Evolutionary conservation across 2,888 invertebrate species (phyloP).

Genomic region (Cybosia mesomella): DNA sequence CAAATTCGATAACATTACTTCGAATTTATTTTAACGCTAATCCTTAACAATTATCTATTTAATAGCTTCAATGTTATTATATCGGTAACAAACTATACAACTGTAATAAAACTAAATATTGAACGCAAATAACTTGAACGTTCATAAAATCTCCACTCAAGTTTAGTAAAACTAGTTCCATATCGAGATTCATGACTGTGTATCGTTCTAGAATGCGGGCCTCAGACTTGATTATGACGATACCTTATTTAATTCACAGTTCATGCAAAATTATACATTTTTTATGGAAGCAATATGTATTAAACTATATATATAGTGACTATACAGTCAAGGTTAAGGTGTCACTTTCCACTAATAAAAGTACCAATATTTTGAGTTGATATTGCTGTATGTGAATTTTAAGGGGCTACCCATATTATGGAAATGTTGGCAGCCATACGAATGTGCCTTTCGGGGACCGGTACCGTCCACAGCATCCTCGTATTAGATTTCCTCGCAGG

Average conservation of each 20-base stretch:
- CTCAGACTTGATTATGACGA: no score
- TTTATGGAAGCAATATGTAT: no score
- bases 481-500: slow-evolving; percentile 5
- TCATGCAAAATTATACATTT: no score
- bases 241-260: no score
- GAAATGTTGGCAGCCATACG: slow-evolving; percentile 1
- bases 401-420: slow-evolving; percentile 17
- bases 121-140: not conserved
- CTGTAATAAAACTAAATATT: not conserved
- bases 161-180: not conserved
- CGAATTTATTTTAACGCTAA: not conserved
- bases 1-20: no score
- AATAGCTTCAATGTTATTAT: not conserved
- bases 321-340: no score
- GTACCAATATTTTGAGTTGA: not conserved
- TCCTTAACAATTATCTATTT: not conserved
- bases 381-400: slow-evolving; percentile 13
- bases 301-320: no score
- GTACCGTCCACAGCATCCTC: slow-evolving; percentile 2
- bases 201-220: no score
- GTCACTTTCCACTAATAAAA: not conserved
- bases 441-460: slow-evolving; percentile 1
- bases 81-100: not conserved
- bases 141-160: not conserved
- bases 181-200: no score